Percentiles rank a stretch among this genome's conserved stretches.
These are phyloP conservation scores for Acanthosoma haemorrhoidale DNA, from an alignment of 2,888 invertebrate genomes.

Conservation along the genomic window DNA sequence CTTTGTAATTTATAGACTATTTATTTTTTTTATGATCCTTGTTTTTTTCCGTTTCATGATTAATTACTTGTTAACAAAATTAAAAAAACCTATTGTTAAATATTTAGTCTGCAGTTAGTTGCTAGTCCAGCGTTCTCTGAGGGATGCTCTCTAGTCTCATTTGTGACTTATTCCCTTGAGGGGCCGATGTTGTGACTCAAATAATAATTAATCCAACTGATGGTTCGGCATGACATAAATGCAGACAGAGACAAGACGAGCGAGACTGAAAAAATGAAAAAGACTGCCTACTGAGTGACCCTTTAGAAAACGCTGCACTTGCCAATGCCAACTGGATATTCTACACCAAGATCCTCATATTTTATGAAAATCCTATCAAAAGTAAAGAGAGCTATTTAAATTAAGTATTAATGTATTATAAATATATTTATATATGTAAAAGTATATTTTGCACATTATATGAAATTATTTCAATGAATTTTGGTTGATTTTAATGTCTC, in stretches of 20 bases:
- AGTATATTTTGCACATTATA: neutral
- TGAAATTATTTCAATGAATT: neutral
- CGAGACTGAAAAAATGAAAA: no score
- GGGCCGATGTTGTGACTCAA: no score
- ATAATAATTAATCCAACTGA: no score
- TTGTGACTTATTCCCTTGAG: no score
- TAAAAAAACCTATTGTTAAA: neutral
- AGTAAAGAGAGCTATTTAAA: conserved; percentile 14
- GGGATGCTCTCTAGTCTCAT: no score
- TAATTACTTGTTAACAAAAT: neutral
- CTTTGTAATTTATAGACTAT: neutral
- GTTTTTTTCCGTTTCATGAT: neutral
- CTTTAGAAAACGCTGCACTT: no score
- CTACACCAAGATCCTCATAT: conserved; percentile 1
- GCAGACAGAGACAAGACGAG: no score
- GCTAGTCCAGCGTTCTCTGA: no score
- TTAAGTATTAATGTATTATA: conserved; percentile 12
- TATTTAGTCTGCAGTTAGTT: no score
- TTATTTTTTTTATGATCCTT: neutral
- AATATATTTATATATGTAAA: conserved; percentile 14
- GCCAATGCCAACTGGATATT: no score
- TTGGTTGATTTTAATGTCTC: neutral
- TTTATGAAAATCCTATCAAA: conserved; percentile 2
- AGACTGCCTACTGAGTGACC: no score
- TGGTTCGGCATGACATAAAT: no score